Conservation (phyloP, 2,113 vertebrate genomes). For the Upupa epops region DNA sequence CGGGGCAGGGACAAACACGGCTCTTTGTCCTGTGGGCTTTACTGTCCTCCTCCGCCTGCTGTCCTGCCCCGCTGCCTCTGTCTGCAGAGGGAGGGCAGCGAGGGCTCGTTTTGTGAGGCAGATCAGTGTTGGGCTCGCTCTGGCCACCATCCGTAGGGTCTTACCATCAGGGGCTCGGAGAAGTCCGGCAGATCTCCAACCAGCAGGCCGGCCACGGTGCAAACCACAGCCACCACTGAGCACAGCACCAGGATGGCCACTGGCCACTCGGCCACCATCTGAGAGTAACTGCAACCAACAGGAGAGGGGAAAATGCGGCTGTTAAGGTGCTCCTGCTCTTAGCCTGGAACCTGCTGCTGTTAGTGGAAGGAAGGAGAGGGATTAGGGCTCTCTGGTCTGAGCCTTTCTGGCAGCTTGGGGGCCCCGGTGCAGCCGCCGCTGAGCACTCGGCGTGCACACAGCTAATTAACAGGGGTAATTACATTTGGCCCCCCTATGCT, state of each 20-base stretch:
- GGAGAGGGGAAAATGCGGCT: conserved; percentile 6
- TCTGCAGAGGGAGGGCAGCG: background rate
- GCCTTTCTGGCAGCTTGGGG: background rate
- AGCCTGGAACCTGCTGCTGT: background rate
- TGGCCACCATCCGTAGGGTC: no score
- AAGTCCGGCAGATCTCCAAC: conserved; percentile 89
- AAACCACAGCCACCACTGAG: conserved; percentile 77
- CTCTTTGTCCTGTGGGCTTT: background rate
- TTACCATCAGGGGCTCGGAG: conserved; percentile 90
- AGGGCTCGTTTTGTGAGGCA: background rate
- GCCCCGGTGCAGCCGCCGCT: background rate
- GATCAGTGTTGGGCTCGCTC: no score
- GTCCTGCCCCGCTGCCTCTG: background rate
- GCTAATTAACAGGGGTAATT: conserved; percentile 42
- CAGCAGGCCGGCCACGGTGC: conserved; percentile 86
- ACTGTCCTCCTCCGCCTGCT: background rate
- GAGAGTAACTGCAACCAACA: conserved; percentile 84
- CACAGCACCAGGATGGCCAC: conserved; percentile 80
- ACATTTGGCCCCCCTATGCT: conserved; percentile 14
- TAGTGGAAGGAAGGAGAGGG: background rate
- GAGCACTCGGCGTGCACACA: background rate
- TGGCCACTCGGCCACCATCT: conserved; percentile 88
- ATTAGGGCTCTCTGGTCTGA: background rate
- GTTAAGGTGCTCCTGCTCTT: background rate
- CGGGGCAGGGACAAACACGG: background rate